phyloP scores from a whole-genome alignment of 1,140 invertebrate genomes.

The Atopsyche davidsoni region DNA sequence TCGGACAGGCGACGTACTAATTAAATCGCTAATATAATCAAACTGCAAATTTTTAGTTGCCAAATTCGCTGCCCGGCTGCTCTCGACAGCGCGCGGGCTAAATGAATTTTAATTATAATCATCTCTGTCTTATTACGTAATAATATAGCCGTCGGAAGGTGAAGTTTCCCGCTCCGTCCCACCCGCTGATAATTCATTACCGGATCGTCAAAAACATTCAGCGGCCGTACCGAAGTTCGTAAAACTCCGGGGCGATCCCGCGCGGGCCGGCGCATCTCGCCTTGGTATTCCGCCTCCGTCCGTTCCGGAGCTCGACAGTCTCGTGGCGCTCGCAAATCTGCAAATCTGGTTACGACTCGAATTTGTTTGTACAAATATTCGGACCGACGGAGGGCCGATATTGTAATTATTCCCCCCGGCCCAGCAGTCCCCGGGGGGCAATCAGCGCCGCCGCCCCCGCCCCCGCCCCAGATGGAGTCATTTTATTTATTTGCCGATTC shows the following conservation, averaged over 20 bases:
- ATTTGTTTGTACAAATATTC: conserved; percentile 21
- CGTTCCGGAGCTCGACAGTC: no score
- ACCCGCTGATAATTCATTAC: conserved; percentile 9
- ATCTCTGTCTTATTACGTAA: no score
- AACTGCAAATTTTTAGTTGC: no score
- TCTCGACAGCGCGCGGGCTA: no score
- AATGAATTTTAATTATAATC: no score
- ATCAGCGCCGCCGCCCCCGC: conserved; percentile 16
- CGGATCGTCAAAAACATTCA: conserved; percentile 12
- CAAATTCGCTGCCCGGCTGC: no score
- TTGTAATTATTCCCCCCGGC: conserved; percentile 20
- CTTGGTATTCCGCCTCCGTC: neutral
- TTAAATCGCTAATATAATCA: no score
- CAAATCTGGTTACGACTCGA: no score
- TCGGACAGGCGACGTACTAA: no score
- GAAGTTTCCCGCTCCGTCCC: neutral
- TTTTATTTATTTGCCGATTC: conserved; percentile 28
- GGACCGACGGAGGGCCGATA: conserved; percentile 4
- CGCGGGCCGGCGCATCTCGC: neutral
- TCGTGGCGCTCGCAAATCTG: no score
- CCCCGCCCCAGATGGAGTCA: conserved; percentile 19
- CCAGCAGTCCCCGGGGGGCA: conserved; percentile 18
- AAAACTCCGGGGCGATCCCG: conserved; percentile 1
- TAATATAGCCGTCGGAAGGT: neutral
- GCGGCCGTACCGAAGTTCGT: conserved; percentile 1